Base-by-base conservation (phyloP, 2,797 vertebrate species). In the Gobio occitaniae region DNA sequence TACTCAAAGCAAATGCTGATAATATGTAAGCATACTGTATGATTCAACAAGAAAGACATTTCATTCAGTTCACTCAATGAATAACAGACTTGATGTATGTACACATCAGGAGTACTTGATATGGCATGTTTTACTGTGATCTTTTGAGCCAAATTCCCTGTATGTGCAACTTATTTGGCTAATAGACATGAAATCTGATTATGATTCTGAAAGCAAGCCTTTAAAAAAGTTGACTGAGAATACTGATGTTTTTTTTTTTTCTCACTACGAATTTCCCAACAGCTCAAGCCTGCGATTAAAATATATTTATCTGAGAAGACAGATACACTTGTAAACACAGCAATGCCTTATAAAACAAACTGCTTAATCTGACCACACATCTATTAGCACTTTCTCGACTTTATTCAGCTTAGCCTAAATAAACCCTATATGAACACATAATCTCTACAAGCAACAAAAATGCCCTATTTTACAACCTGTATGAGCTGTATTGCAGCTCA, bases 301-400 rank as follows among this genome's bases (percentile, higher is more conserved):
- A 83, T 44, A 65, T 25, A 75, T 83, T 65, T 63, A 83, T 75
- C 44, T 61, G 59, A 52, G 44, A 63, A 63, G 29, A 9, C 56
- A 65, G 25, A 71, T 63, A 61, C 38, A 47, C n/a, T 47, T 71
- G 48, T 47, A 16, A 82, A 63, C 41, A 48, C 54, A 72, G 69
- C 19, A 48, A 29, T 47, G 25, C 25, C 25, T n/a, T 10, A 48
- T 65, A 47, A 78, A 78, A 63, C 38, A 78, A 78, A 61, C 76
- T 25, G 44, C 70, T 65, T n/a, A 65, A 83, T 83, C 82, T 66
- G 61, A 70, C 32, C 61, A 75, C 71, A 75, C 59, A 76, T 29
- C 48, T 25, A 25, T 8, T 17, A 52, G 59, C 47, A 76, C 41
- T 83, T 83, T 50, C 61, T 54, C 4, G 10, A 76, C 47, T 83